These are phyloP conservation scores for Zosterops pallidus DNA, from an alignment of 2,113 vertebrate genomes.

Conservation along the genomic window DNA sequence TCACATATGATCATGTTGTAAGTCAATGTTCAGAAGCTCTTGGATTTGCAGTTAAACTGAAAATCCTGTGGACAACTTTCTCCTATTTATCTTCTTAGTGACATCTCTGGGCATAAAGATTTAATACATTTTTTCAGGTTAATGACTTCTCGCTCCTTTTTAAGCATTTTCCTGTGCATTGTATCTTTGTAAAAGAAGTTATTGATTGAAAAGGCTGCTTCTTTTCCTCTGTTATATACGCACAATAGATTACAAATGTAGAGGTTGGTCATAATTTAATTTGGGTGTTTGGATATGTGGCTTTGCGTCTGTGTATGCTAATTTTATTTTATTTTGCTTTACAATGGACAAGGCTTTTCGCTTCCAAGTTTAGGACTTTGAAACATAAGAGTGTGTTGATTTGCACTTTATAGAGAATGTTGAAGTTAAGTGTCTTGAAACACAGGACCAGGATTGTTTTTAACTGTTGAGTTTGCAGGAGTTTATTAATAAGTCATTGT, in stretches of 20 bases:
- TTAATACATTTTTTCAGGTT: neutral
- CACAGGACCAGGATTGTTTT: neutral
- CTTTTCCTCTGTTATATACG: neutral
- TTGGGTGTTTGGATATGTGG: neutral
- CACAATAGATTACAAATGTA: neutral
- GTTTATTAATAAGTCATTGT: neutral
- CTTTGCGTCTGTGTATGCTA: neutral
- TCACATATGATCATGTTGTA: neutral
- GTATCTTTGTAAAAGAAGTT: neutral
- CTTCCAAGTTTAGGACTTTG: neutral
- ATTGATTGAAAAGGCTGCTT: neutral
- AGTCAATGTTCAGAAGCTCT: neutral
- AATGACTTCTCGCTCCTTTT: neutral
- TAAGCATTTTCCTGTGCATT: neutral
- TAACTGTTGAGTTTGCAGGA: neutral
- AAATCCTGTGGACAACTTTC: constrained; percentile 16
- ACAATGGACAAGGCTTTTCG: neutral
- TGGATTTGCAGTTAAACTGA: constrained; percentile 29
- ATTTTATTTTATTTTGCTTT: neutral
- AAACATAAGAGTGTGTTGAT: neutral
- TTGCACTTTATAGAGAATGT: neutral
- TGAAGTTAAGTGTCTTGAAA: neutral
- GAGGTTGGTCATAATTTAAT: neutral
- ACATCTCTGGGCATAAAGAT: neutral
- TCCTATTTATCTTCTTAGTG: neutral